Conservation (phyloP, 2,113 vertebrate genomes). For the Proteles cristata region DNA sequence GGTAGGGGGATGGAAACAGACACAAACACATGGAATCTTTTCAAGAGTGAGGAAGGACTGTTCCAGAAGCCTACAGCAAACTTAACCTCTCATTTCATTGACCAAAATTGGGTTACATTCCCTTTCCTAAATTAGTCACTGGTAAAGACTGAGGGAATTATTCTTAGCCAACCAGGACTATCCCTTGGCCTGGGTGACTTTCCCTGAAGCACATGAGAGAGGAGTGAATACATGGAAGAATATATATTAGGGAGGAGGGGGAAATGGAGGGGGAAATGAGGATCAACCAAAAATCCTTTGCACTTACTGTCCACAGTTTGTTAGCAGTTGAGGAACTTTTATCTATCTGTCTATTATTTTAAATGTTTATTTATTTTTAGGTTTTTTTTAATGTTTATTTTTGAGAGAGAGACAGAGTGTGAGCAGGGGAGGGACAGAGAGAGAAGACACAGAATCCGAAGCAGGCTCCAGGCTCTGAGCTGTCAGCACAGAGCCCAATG, state of each 20-base stretch:
- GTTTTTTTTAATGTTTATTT: too few species aligned
- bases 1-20: not conserved
- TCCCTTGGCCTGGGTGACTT: constrained; percentile 14
- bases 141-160: constrained; percentile 59
- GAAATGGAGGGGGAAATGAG: not conserved
- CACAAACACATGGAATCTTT: not conserved
- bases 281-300: not conserved
- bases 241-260: not conserved
- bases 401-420: too few species aligned
- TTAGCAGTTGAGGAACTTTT: not conserved
- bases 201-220: not conserved
- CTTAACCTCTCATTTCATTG: constrained; percentile 52
- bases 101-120: constrained; percentile 65
- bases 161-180: constrained; percentile 29
- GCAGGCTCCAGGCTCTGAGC: too few species aligned
- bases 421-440: too few species aligned
- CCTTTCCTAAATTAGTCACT: constrained; percentile 65
- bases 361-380: too few species aligned
- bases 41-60: not conserved
- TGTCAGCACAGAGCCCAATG: too few species aligned
- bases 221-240: not conserved
- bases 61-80: constrained; percentile 57
- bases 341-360: too few species aligned
- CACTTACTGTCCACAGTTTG: not conserved
- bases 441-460: too few species aligned